These are phyloP conservation scores for Mirounga angustirostris DNA, from an alignment of 2,113 vertebrate species.

Conservation along the genomic window DNA sequence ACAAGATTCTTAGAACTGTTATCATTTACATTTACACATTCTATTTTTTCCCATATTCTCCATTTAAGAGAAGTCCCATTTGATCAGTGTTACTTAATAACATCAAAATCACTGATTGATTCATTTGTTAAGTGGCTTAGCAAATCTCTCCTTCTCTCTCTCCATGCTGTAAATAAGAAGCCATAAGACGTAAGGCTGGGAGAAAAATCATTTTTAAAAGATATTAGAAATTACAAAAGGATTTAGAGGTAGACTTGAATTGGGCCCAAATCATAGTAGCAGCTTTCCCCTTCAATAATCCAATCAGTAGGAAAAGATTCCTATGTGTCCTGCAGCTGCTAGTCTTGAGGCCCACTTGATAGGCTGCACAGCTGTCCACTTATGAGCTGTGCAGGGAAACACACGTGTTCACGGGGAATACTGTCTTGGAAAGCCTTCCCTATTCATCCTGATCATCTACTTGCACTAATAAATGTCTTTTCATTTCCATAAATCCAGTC, in stretches of 20 bases:
- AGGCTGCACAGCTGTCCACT: background rate
- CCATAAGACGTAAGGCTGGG: background rate
- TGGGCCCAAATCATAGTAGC: background rate
- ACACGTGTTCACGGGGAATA: accelerated
- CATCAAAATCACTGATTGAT: background rate
- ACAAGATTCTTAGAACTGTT: background rate
- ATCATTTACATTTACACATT: background rate
- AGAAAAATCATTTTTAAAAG: background rate
- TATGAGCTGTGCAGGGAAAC: background rate
- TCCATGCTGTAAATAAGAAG: background rate
- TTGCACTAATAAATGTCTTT: conserved; percentile 13
- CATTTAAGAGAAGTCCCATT: background rate
- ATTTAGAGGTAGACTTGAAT: background rate
- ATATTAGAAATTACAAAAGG: background rate
- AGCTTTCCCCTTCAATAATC: background rate
- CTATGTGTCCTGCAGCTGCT: accelerated
- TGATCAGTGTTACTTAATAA: background rate
- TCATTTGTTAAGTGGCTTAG: background rate
- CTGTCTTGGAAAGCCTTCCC: background rate
- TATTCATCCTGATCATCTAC: background rate
- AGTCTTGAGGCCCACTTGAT: background rate
- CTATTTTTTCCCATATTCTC: background rate
- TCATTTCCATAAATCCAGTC: background rate
- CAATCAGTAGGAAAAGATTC: background rate
- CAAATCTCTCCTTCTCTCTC: background rate